Conservation (phyloP, 92 coral and sea anemone species). For the Anthopleura xanthogrammica region DNA sequence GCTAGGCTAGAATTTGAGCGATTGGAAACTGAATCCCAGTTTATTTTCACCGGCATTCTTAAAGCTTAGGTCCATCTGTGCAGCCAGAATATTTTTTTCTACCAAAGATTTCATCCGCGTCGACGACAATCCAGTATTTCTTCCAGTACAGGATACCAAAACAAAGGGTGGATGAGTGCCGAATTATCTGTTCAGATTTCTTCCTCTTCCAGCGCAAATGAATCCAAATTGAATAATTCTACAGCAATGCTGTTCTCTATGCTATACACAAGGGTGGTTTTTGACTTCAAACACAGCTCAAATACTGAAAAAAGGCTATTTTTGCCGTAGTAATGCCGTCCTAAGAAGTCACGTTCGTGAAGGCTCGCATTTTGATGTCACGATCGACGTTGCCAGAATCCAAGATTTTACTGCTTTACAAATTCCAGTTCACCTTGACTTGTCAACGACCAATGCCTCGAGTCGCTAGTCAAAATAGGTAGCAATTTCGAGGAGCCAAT, state of each 20-base stretch:
- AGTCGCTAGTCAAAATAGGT: not conserved
- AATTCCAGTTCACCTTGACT: conserved; percentile 1
- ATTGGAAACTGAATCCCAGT: conserved; percentile 13
- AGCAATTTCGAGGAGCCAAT: conserved; percentile 23
- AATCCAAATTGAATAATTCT: not conserved
- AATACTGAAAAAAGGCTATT: conserved; percentile 8
- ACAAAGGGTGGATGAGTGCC: conserved; percentile 19
- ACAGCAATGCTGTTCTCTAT: not conserved
- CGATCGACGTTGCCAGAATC: conserved; percentile 17
- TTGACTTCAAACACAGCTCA: conserved; percentile 7
- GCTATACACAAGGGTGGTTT: conserved; percentile 19
- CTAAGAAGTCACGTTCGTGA: conserved; percentile 33
- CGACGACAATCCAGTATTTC: not conserved
- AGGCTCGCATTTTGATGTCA: conserved; percentile 15
- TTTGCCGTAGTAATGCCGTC: conserved; percentile 10
- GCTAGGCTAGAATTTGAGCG: conserved; percentile 7
- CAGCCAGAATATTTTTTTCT: not conserved
- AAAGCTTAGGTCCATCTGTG: conserved; percentile 18
- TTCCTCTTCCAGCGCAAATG: conserved; percentile 7
- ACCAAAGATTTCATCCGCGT: conserved; percentile 6
- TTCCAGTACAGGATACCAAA: not conserved
- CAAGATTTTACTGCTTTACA: not conserved
- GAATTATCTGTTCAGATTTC: conserved; percentile 28
- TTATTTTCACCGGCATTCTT: not conserved
- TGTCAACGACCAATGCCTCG: not conserved